Evolutionary conservation across 2,888 invertebrate species (phyloP).

Genomic region (Drosophila bunnanda): DNA sequence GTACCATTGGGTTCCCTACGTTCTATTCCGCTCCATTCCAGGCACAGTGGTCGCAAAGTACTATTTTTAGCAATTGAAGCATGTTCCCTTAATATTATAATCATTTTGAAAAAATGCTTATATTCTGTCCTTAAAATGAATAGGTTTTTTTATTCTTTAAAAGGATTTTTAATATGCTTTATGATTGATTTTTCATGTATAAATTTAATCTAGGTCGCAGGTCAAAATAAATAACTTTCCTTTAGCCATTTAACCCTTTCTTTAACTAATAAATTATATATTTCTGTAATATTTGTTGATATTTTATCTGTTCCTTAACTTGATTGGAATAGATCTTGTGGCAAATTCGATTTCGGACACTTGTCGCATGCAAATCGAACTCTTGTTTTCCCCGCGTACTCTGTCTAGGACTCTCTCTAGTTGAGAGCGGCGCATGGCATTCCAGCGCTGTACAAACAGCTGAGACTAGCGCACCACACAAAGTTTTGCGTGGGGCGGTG

Average conservation of each 20-base stretch:
- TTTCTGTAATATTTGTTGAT: not conserved
- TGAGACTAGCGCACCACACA: constrained; percentile 39
- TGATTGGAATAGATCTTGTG: not conserved
- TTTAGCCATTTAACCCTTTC: not conserved
- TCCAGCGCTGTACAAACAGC: constrained; percentile 45
- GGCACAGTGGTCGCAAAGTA: constrained; percentile 57
- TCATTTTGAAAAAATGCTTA: not conserved
- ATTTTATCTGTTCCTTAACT: not conserved
- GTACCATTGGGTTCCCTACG: constrained; percentile 19
- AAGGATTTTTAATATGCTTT: no score
- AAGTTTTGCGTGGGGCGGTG: constrained; percentile 26
- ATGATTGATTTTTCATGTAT: not conserved
- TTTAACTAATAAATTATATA: not conserved
- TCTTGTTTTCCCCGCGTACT: not conserved
- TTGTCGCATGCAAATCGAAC: constrained; percentile 66
- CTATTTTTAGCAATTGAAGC: constrained; percentile 24
- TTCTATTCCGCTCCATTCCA: constrained; percentile 49
- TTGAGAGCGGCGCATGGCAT: constrained; percentile 31
- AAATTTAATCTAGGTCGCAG: no score
- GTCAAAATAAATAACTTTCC: not conserved
- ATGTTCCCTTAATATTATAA: not conserved
- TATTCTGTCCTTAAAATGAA: not conserved
- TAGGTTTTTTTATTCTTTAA: no score
- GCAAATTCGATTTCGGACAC: constrained; percentile 48
- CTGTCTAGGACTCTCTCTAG: constrained; percentile 9